Evolutionary conservation across 2,888 invertebrate species (phyloP).

Genomic region (Parthenolecanium corni): DNA sequence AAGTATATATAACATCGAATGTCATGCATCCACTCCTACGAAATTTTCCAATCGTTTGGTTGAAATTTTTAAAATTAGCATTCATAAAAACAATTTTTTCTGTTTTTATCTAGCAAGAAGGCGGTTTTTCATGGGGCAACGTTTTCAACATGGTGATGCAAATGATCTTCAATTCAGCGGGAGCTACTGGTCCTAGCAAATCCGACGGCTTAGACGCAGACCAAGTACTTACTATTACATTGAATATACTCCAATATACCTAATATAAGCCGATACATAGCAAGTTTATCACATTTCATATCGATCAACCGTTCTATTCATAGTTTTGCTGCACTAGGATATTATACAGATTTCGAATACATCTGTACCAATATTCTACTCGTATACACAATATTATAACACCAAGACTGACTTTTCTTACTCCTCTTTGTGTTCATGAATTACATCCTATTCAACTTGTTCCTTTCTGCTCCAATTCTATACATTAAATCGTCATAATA

Average conservation of each 20-base stretch:
- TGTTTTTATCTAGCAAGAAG: constrained; percentile 14
- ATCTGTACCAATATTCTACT: neutral
- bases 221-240: constrained; percentile 27
- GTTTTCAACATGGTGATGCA: constrained; percentile 77
- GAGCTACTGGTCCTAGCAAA: constrained; percentile 60
- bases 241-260: neutral
- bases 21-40: no score
- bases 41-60: no score
- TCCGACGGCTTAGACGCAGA: constrained; percentile 56
- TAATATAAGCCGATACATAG: no score
- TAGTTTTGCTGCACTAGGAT: neutral
- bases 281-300: no score
- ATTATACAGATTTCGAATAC: neutral
- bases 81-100: no score
- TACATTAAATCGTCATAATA: no score
- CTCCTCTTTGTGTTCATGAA: neutral
- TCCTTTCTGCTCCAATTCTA: neutral
- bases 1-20: no score
- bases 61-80: no score
- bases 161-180: constrained; percentile 65
- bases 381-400: neutral
- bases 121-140: constrained; percentile 79
- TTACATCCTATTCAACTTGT: constrained; percentile 14
- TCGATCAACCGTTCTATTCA: neutral
- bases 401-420: neutral